phyloP scores from a whole-genome alignment of 2,888 invertebrate genomes.

The Orchesellides sinensis region DNA sequence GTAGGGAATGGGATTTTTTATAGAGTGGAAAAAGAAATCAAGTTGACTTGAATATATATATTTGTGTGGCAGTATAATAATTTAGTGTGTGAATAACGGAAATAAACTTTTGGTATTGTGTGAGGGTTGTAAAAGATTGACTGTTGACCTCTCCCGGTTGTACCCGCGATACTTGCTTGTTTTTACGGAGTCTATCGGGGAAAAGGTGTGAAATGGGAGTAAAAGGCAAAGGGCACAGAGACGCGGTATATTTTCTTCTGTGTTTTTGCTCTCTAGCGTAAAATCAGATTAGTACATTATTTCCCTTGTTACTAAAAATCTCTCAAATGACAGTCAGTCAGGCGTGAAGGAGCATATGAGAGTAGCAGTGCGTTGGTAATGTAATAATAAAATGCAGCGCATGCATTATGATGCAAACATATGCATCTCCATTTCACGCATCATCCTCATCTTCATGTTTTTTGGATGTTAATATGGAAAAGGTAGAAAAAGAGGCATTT shows the following conservation, averaged over 20 bases:
- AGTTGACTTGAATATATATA: not conserved
- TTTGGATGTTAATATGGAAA: too few relatives aligned
- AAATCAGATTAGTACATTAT: not conserved
- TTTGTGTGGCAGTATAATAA: not conserved
- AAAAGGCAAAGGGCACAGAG: not conserved
- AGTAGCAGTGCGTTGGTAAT: not conserved
- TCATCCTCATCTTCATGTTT: too few relatives aligned
- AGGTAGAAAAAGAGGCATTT: not conserved
- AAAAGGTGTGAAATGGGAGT: not conserved
- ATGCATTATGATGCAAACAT: not conserved
- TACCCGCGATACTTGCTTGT: slow-evolving; percentile 6
- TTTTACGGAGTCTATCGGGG: slow-evolving; percentile 9
- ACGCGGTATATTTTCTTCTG: too few relatives aligned
- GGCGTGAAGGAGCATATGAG: too few relatives aligned
- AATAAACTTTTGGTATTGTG: too few relatives aligned
- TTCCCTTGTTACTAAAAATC: not conserved
- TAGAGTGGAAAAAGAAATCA: not conserved
- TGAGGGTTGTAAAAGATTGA: not conserved
- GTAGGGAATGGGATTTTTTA: not conserved
- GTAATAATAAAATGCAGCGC: not conserved
- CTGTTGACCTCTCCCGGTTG: not conserved
- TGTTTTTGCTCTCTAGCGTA: not conserved
- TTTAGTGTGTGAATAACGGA: too few relatives aligned
- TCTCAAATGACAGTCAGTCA: not conserved
- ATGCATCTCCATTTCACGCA: not conserved